Base-by-base conservation (phyloP, 2,888 invertebrate genomes). In the Cephus pygmeus region DNA sequence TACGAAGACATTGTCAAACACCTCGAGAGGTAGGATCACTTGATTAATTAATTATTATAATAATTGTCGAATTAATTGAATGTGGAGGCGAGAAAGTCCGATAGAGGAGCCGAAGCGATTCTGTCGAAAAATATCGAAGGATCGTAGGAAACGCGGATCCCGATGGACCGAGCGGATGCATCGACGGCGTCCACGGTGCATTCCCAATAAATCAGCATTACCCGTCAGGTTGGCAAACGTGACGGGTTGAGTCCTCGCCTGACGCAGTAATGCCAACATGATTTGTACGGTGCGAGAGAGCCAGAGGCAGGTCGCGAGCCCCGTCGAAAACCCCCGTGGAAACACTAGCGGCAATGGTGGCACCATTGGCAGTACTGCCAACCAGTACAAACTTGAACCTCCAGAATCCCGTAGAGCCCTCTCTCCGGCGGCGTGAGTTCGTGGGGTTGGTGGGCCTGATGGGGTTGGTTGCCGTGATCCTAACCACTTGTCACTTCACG, bases 1-100 rank as follows among this genome's bases (percentile, higher is more conserved):
- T 98, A 98, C 92, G 98, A 97, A 93, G 97, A 98, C 93, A 97
- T 98, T 92, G 97, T 97, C 87, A 98, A 97, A 94, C 97, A 97
- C 92, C 95, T 98, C 91, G 97, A 97, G 94, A 96, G 98, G 96
- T 97, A 95, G 94, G 96, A 92, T 69, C 33, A 1, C 6, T 69
- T 4, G 15, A 15, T 40, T 4, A 40, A 15, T 15, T 6, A 40
- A 40, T 40, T 40, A 6, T 15, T 15, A 15, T 1, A 40, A 31
- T 31, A 31, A 3, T 1, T 69, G 4, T 30, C 11, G 0, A 31
- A 30, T 69, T 30, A 69, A 30, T 69, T 15, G 3, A 69, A 69
- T 69, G n/a, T 15, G 40, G 40, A 40, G 40, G 15, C 40, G 15
- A 15, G 4, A 15, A 15, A 40, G 40, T 4, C 6, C 0, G 15